A percentile compares a stretch with the other conserved stretches of the same genome.
Conservation (phyloP, 2,888 invertebrate species). For the Carabus problematicus region DNA sequence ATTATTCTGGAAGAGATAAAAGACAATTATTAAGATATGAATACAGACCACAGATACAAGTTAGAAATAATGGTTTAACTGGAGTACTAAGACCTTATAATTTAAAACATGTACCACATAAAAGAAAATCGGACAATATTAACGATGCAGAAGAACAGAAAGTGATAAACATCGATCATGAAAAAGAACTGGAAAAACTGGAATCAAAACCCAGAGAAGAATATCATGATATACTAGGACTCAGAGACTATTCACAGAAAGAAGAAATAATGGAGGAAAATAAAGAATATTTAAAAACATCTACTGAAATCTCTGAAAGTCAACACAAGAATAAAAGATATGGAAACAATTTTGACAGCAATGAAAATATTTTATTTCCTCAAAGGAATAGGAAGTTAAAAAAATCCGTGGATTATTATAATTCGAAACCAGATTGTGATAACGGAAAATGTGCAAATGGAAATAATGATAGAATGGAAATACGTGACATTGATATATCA, state of each 20-base stretch:
- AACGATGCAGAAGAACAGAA: neutral
- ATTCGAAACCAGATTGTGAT: too few relatives aligned
- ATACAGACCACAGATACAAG: neutral
- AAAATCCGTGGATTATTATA: constrained; percentile 1
- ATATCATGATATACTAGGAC: neutral
- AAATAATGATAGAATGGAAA: too few relatives aligned
- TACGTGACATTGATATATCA: too few relatives aligned
- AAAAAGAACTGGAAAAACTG: neutral
- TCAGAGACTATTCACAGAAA: neutral
- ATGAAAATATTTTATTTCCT: constrained; percentile 1
- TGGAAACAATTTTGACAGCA: neutral
- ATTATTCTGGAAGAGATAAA: neutral
- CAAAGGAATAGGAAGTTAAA: neutral
- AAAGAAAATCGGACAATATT: neutral
- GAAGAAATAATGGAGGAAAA: too few relatives aligned
- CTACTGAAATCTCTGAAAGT: too few relatives aligned
- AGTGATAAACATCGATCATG: constrained; percentile 11
- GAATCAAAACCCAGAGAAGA: neutral
- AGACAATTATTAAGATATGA: neutral
- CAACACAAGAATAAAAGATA: neutral
- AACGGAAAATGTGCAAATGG: too few relatives aligned
- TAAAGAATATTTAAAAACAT: too few relatives aligned
- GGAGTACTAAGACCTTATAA: constrained; percentile 27
- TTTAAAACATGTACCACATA: constrained; percentile 8
- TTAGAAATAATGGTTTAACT: constrained; percentile 24